Base-by-base conservation (phyloP, 92 coral and sea anemone genomes). In the Pocillopora meandrina region DNA sequence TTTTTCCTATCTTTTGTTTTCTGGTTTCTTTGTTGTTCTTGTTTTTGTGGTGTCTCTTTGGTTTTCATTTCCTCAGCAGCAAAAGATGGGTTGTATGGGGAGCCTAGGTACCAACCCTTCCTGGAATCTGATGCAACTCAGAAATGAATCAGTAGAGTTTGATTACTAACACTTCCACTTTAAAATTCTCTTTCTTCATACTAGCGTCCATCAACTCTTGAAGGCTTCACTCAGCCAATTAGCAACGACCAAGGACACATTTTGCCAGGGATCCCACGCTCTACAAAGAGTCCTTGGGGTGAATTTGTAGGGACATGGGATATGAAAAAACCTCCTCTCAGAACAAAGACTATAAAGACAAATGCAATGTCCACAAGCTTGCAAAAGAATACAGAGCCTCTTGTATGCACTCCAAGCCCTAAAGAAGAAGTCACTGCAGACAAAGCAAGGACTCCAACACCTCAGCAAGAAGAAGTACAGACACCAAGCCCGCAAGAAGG, bases 251-350 rank as follows among this genome's bases (percentile, higher is more conserved):
- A 95, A 47, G 98, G 99, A 21, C 99, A 96, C 74, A 90, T 96
- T 58, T 75, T 96, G 82, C 80, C 88, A 35, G 99, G 99, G 19
- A 92, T 96, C 6, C 96, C 98, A 31, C 89, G 95, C 34, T 96
- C 99, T 10, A 73, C 88, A 6, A 90, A 86, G 36, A 90, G 92
- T 16, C 97, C 99, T 9, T 96, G 99, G 99, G 99, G 98, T 19
- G 97, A 90, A 47, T 96, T 96, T 80, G 82, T 85, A 23, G 99
- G 99, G 9, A 96, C 99, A 14, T 96, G 99, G 99, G 99, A 96
- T 56, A 84, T 95, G 90, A 61, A 33, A 73, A 92, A 79, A 66
- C 80, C 93, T 34, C 93, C 95, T 8, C 87, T 92, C 2, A 85
- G 87, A 18, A 85, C 95, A 58, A 94, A 87, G 72, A 89, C 95